These are phyloP conservation scores for Melinopterus prodromus DNA, from an alignment of 2,888 invertebrate genomes.

Conservation along the genomic window DNA sequence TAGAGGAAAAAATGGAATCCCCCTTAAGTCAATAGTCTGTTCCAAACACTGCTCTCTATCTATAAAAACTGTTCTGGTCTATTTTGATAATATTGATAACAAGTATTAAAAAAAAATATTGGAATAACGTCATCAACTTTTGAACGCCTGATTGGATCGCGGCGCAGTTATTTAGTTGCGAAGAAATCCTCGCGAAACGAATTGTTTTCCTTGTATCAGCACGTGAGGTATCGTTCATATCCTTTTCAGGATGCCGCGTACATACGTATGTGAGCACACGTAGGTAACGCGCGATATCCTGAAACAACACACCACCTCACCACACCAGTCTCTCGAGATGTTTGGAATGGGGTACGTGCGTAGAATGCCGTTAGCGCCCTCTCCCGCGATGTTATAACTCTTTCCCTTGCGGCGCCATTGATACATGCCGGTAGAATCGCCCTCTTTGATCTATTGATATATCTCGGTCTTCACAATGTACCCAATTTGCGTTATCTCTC, in stretches of 20 bases:
- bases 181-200: background rate
- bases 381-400: constrained; percentile 4
- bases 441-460: constrained; percentile 23
- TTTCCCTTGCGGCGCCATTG: background rate
- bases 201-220: background rate
- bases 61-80: too few species aligned
- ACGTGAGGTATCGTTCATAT: background rate
- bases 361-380: constrained; percentile 32
- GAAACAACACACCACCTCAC: constrained; percentile 46
- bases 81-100: too few species aligned
- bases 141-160: background rate
- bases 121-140: too few species aligned
- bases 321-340: constrained; percentile 43
- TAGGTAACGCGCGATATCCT: constrained; percentile 39
- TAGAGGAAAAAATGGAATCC: too few species aligned
- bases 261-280: background rate
- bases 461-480: background rate
- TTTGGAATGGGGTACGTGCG: constrained; percentile 47
- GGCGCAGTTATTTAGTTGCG: background rate
- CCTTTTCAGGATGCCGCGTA: background rate
- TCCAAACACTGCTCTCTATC: too few species aligned
- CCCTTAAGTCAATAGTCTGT: too few species aligned
- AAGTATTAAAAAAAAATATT: too few species aligned
- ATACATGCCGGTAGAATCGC: background rate
- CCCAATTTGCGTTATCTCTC: background rate